These are phyloP conservation scores for Drosophila tripunctata DNA, from an alignment of 2,888 invertebrate species.

Conservation along the genomic window DNA sequence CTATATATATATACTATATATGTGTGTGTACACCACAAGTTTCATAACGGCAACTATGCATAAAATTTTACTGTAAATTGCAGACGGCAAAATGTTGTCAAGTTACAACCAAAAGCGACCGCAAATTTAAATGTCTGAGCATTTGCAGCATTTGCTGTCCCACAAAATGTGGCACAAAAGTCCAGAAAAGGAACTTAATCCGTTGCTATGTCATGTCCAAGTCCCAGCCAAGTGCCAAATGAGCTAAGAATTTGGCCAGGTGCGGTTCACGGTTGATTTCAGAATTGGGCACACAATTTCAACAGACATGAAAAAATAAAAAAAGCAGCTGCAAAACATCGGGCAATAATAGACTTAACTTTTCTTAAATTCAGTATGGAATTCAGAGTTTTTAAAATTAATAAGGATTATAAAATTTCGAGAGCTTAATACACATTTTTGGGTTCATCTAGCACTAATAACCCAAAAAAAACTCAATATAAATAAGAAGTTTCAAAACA, in stretches of 20 bases:
- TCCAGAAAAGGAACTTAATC: conserved; percentile 30
- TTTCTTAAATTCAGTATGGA: too few species aligned
- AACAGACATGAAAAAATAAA: background rate
- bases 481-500: too few species aligned
- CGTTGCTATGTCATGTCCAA: conserved; percentile 14
- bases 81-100: conserved; percentile 62
- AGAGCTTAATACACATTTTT: too few species aligned
- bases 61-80: conserved; percentile 70
- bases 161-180: conserved; percentile 19
- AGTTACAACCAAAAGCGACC: conserved; percentile 37
- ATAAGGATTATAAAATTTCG: too few species aligned
- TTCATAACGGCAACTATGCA: conserved; percentile 75
- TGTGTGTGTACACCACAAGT: conserved; percentile 55
- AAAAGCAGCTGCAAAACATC: background rate
- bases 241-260: conserved; percentile 6
- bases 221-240: conserved; percentile 4
- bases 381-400: too few species aligned
- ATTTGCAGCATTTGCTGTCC: conserved; percentile 22
- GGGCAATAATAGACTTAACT: too few species aligned
- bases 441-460: too few species aligned
- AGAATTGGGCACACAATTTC: background rate
- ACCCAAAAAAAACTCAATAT: too few species aligned
- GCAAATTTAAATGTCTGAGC: conserved; percentile 54
- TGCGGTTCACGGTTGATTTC: background rate
- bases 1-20: background rate